A percentile compares a stretch with the other conserved stretches of the same genome.
phyloP scores from a whole-genome alignment of 2,888 invertebrate genomes.

The Scaptomyza caliginosa region DNA sequence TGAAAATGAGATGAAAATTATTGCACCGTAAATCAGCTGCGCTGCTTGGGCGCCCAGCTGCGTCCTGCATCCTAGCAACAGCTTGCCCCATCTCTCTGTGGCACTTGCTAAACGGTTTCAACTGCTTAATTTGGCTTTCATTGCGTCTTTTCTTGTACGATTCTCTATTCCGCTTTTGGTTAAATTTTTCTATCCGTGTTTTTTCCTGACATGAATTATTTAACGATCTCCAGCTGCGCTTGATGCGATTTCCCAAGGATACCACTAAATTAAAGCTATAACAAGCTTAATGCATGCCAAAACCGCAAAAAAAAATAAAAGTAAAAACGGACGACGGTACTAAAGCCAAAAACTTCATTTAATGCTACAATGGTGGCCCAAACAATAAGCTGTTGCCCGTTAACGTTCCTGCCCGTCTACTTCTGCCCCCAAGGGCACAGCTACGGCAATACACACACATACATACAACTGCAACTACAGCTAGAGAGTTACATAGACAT shows the following conservation, averaged over 20 bases:
- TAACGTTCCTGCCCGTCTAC: not conserved
- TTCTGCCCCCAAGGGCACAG: not conserved
- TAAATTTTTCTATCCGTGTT: slow-evolving; percentile 1
- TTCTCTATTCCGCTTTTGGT: slow-evolving; percentile 23
- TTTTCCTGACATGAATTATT: slow-evolving; percentile 77
- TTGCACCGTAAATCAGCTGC: slow-evolving; percentile 74
- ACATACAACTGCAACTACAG: not conserved
- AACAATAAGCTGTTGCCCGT: slow-evolving; percentile 51
- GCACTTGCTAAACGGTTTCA: slow-evolving; percentile 67
- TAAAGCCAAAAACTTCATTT: slow-evolving; percentile 67
- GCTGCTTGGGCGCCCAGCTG: slow-evolving; percentile 62
- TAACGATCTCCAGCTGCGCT: slow-evolving; percentile 78
- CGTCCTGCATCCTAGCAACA: slow-evolving; percentile 21
- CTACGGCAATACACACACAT: not conserved
- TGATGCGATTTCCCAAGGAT: slow-evolving; percentile 75
- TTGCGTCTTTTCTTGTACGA: slow-evolving; percentile 59
- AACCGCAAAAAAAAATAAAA: slow-evolving; percentile 47
- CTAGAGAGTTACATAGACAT: slow-evolving; percentile 1
- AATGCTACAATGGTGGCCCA: slow-evolving; percentile 65
- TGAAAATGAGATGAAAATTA: slow-evolving; percentile 81
- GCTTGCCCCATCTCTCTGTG: not conserved
- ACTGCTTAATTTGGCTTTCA: slow-evolving; percentile 81
- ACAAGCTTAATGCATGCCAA: slow-evolving; percentile 72
- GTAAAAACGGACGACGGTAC: not conserved
- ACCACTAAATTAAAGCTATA: slow-evolving; percentile 73